These are phyloP conservation scores for Nineta flava DNA, from an alignment of 2,888 invertebrate genomes.

Conservation along the genomic window DNA sequence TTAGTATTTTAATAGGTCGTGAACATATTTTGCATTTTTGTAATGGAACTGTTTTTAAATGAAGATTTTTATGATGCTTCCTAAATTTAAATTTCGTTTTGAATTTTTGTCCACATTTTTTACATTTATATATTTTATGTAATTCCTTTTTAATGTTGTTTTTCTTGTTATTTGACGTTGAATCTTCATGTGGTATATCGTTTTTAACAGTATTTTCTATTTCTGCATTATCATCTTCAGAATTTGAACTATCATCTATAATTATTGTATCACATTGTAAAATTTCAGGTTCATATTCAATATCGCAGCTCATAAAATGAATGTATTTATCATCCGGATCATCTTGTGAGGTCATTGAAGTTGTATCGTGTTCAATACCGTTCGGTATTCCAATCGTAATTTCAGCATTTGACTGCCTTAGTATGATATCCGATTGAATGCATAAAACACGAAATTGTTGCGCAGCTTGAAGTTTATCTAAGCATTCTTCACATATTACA, in stretches of 20 bases:
- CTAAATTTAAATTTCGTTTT: neutral
- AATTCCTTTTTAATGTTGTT: neutral
- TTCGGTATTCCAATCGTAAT: neutral
- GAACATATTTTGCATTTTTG: neutral
- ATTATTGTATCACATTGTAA: neutral
- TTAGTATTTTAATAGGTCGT: neutral
- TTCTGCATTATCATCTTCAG: neutral
- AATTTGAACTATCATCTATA: neutral
- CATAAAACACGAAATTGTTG: conserved; percentile 4
- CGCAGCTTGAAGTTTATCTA: conserved; percentile 4
- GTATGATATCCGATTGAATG: conserved; percentile 1
- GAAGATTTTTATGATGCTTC: neutral
- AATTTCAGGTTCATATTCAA: neutral
- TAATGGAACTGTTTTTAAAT: neutral
- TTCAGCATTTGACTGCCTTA: neutral
- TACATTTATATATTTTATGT: neutral
- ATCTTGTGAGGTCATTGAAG: neutral
- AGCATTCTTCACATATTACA: conserved; percentile 2
- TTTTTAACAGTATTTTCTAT: neutral
- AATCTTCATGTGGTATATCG: neutral
- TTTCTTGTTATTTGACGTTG: neutral
- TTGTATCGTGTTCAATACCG: neutral
- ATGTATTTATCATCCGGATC: neutral
- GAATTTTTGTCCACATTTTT: neutral
- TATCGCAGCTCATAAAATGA: neutral